Conservation (phyloP, 2,113 vertebrate genomes). For the Larimichthys crocea region DNA sequence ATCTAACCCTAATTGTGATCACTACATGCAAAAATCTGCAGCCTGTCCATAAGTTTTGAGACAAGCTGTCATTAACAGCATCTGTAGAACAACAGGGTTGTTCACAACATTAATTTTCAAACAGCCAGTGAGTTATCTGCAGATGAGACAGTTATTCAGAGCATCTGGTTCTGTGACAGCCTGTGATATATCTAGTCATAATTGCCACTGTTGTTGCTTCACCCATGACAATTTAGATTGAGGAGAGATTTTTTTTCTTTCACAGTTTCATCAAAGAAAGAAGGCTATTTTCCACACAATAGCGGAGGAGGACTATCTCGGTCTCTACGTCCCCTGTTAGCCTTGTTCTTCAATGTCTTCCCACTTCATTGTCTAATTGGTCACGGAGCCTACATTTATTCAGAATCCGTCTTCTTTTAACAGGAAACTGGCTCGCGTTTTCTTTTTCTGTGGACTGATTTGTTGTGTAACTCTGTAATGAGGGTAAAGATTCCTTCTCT, state of each 20-base stretch:
- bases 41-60: background rate
- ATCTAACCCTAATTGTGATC: background rate
- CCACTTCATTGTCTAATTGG: constrained; percentile 18
- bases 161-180: constrained; percentile 19
- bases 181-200: constrained; percentile 14
- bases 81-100: background rate
- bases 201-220: background rate
- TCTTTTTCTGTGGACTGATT: background rate
- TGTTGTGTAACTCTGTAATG: background rate
- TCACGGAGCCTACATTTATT: constrained; percentile 13
- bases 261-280: background rate
- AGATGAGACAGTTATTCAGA: constrained; percentile 11
- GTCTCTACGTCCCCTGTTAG: background rate
- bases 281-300: background rate
- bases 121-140: constrained; percentile 9
- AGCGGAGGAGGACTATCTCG: background rate
- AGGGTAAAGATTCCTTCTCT: constrained; percentile 10
- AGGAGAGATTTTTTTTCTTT: constrained; percentile 3
- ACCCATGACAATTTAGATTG: background rate
- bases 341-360: constrained; percentile 7
- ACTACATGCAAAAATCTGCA: too few species aligned
- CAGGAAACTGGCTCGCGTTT: background rate
- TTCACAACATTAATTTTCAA: background rate
- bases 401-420: background rate
- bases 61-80: background rate